phyloP scores from a whole-genome alignment of 2,888 invertebrate genomes.

The Drosophila yooni region DNA sequence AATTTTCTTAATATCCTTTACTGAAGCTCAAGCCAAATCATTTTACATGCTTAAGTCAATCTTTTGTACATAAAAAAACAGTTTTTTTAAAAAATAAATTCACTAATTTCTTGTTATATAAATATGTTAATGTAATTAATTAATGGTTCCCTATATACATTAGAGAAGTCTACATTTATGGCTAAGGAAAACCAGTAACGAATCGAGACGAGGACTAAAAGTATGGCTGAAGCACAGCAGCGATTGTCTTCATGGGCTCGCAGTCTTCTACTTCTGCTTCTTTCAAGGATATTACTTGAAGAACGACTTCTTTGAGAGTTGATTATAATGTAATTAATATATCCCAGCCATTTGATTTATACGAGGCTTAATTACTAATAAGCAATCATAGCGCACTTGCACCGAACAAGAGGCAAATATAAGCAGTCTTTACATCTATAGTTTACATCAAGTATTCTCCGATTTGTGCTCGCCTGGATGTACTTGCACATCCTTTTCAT shows the following conservation, averaged over 20 bases:
- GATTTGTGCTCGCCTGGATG: constrained; percentile 9
- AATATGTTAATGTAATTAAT: background rate
- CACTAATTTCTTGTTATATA: background rate
- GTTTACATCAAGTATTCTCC: constrained; percentile 6
- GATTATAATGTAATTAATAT: background rate
- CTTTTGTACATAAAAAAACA: no score
- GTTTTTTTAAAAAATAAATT: no score
- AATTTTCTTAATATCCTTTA: background rate
- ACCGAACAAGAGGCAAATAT: background rate
- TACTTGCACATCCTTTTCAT: constrained; percentile 5
- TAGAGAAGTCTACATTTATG: background rate
- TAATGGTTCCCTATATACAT: background rate
- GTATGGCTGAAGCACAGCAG: background rate
- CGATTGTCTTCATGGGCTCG: background rate
- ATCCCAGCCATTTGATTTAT: background rate
- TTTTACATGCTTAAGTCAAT: background rate
- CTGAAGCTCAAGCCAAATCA: background rate
- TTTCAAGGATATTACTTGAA: background rate
- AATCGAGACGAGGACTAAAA: background rate
- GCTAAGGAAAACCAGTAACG: background rate
- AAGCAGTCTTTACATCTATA: background rate
- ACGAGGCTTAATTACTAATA: background rate
- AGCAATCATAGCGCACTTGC: background rate
- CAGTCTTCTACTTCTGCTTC: background rate
- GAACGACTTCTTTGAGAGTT: background rate